Base-by-base conservation (phyloP, 1,140 invertebrate species). In the Elymnias hypermnestra region DNA sequence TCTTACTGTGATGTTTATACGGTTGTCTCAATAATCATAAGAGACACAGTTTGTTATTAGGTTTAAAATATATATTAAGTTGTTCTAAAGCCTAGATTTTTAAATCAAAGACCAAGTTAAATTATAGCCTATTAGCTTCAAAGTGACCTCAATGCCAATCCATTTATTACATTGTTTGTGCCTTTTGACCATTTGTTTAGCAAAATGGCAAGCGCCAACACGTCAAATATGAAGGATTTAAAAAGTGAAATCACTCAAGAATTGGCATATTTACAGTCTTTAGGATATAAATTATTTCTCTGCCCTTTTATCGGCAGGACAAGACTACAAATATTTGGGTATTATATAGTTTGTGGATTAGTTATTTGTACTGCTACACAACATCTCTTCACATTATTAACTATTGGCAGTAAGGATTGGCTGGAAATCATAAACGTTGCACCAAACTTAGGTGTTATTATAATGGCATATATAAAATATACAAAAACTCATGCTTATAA, bases 391-490 rank as follows among this genome's bases (percentile, higher is more conserved):
- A 72, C 74, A 2, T 51, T 81, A 9, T 61, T 55, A 21, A 43
- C 68, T 14, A 62, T 51, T 7, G 57, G 47, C 0, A 53, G 62
- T 1, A 53, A 48, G 6, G 62, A 73, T 46, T 70, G 57, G 50
- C 53, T 83, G 5, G 69, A 74, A 49, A 53, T 83, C 1, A 62
- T 79, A n/a, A 79, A 77, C 13, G 60, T 77, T 5, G 72, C 65
- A 12, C 79, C 79, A 0, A 83, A 83, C 39, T 60, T 77, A 6
- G 79, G 74, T 5, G 74, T 72, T 1, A 71, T 71, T 37, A 17
- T 75, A 9, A 72, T 79, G 56, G 61, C 72, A 0, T 19, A 61
- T n/a, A 65, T 75, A 36, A 77, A 79, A 52, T 77, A 67, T 26
- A 52, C 35, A 1, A 77, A 64, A 53, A 56, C 75, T 8, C 44